Evolutionary conservation across 2,797 vertebrate species (phyloP), one percentile per base, ranked within the genome.

Genomic region (Mus caroli): DNA sequence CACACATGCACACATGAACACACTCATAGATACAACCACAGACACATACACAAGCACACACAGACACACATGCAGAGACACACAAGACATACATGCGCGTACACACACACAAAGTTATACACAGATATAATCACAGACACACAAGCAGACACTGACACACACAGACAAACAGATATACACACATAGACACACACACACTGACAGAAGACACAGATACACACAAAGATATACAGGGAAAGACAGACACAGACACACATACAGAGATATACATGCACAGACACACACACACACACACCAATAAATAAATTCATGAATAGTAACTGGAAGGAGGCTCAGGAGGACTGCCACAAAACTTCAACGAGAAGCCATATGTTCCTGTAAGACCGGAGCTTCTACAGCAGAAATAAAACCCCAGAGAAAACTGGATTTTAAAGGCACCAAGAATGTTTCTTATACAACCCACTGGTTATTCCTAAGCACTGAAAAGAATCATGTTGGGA

Each of bases 401-500:
- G 26, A 71, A 86, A 10, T 31, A 46, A 96, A 92, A 90, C 54
- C 56, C 28, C n/a, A 90, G 15, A 69, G n/a, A 58, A 94, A 95
- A 69, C 9, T 50, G 73, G 64, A 75, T 91, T 91, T 67, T 20
- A 84, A 76, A 34, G 26, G 31, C 52, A 90, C 79, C 3, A 76
- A 92, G 76, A 91, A 85, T 10, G 19, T 11, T 46, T 95, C 84
- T 94, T 80, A 76, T 34, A 58, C 2, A 80, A 78, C 34, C 64
- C 28, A 4, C 17, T 50, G 83, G 86, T 87, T 90, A 88, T 77
- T 92, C 28, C 91, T 50, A 56, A 78, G 91, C 76, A n/a, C 79
- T 88, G 91, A 71, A 73, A 94, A 96, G 77, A 80, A 71, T 82
- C 13, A 14, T 1, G 19, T 34, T 90, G 34, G 62, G 91, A 96